These are phyloP conservation scores for Acleris emargana DNA, from an alignment of 2,888 invertebrate genomes.

Conservation along the genomic window DNA sequence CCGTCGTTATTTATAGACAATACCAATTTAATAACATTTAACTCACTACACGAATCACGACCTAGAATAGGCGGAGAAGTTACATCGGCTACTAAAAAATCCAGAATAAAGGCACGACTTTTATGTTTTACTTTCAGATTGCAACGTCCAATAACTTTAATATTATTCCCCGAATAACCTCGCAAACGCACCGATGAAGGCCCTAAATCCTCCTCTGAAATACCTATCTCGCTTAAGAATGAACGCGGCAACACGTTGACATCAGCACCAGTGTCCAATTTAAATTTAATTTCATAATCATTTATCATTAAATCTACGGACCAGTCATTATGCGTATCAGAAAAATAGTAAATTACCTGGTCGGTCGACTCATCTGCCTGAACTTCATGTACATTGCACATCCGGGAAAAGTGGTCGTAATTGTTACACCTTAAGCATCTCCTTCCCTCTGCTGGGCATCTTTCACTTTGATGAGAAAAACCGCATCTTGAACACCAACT, in stretches of 20 bases:
- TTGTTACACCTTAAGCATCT: neutral
- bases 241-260: slow-evolving; percentile 4
- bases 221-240: too few species aligned
- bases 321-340: neutral
- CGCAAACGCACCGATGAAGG: too few species aligned
- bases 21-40: too few species aligned
- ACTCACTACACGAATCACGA: too few species aligned
- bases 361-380: neutral
- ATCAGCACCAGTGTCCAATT: slow-evolving; percentile 5
- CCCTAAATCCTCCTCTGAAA: too few species aligned
- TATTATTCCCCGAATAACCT: too few species aligned
- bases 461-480: neutral
- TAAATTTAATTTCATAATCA: neutral
- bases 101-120: too few species aligned
- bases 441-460: neutral
- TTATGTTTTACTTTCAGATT: neutral
- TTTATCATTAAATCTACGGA: neutral
- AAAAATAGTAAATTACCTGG: slow-evolving; percentile 13
- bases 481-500: neutral
- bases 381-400: neutral
- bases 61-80: too few species aligned
- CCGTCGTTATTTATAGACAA: too few species aligned
- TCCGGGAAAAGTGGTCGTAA: neutral
- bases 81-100: too few species aligned
- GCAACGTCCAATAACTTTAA: too few species aligned